Percentiles rank a stretch among this genome's conserved stretches.
phyloP scores from a whole-genome alignment of 2,888 invertebrate genomes.

The Adineta ricciae region DNA sequence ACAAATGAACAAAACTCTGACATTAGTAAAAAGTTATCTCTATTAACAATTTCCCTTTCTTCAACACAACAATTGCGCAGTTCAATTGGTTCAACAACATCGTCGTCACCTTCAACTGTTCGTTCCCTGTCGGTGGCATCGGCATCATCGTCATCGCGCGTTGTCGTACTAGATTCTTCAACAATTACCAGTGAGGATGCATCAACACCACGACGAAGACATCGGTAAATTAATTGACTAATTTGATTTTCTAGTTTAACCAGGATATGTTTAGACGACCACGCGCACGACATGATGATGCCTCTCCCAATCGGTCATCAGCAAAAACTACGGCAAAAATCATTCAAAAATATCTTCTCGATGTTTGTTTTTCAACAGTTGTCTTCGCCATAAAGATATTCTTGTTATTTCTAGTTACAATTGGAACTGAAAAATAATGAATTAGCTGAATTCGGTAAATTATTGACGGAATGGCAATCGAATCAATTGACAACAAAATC shows the following conservation, averaged over 20 bases:
- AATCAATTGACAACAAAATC: background rate
- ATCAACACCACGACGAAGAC: background rate
- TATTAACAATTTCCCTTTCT: background rate
- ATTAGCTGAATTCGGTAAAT: background rate
- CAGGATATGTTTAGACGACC: background rate
- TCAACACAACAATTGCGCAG: background rate
- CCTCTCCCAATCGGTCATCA: background rate
- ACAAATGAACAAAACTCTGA: background rate
- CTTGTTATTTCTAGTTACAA: background rate
- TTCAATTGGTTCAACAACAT: background rate
- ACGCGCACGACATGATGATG: background rate
- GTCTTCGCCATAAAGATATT: no score
- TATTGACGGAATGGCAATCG: background rate
- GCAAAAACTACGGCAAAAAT: background rate
- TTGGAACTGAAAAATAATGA: background rate
- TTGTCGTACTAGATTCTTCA: background rate
- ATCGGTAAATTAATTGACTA: background rate
- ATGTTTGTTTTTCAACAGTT: no score
- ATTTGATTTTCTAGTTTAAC: no score
- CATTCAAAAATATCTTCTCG: background rate
- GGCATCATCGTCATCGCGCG: background rate
- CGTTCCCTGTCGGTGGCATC: background rate
- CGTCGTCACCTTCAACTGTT: background rate
- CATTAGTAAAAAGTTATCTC: background rate
- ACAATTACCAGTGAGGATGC: background rate